phyloP scores from a whole-genome alignment of 2,113 vertebrate species.

The Ginglymostoma cirratum region DNA sequence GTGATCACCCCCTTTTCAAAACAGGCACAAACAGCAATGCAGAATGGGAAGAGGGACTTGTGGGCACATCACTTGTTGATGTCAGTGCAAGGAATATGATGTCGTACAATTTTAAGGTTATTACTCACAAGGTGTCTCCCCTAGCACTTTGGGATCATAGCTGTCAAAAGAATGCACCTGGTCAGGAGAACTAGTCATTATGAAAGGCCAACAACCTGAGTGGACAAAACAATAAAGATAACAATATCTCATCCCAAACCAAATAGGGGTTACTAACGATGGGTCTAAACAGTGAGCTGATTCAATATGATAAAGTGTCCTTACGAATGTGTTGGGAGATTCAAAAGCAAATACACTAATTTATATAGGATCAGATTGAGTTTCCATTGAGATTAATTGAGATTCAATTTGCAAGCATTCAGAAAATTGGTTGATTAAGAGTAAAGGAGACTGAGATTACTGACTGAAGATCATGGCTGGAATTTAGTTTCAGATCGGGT shows the following conservation, averaged over 20 bases:
- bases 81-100: background rate
- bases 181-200: background rate
- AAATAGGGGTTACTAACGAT: background rate
- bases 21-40: background rate
- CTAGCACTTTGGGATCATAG: background rate
- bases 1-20: background rate
- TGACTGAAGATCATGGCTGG: background rate
- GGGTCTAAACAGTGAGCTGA: background rate
- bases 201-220: background rate
- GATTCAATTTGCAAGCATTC: background rate
- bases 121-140: background rate
- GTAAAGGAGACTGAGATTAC: background rate
- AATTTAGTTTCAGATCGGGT: background rate
- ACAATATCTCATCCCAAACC: background rate
- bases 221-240: background rate
- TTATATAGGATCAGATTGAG: background rate
- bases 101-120: background rate
- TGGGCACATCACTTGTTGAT: too few relatives aligned
- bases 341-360: background rate
- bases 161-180: background rate
- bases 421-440: background rate
- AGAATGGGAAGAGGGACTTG: background rate
- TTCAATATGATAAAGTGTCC: background rate
- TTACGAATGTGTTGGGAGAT: background rate
- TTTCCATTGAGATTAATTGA: background rate